Evolutionary conservation across 2,888 invertebrate genomes (phyloP), one percentile per base, ranked within the genome.

Genomic region (Aporophyla lueneburgensis): DNA sequence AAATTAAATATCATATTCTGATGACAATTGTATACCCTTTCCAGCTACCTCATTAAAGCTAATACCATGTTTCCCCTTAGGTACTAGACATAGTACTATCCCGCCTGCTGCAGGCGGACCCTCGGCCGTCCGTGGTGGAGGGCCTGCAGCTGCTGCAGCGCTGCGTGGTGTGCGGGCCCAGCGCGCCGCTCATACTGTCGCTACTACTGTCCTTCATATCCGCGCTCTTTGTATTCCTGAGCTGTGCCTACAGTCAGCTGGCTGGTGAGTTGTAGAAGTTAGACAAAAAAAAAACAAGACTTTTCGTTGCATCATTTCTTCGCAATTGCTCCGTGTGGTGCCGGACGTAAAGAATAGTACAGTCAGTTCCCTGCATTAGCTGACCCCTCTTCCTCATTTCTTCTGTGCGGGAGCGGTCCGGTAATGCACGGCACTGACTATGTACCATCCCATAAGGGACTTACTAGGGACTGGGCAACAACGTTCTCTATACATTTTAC

Each of bases 191-290:
- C 81, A 97, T 99, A 71, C 96, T 98, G 43, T 99, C 99, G 0
- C 97, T 98, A 69, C 94, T 99, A 74, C 96, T 99, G n/a, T 99
- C 99, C 0, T 98, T 99, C 94, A 98, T 99, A 85, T 99, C 99
- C 2, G 98, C 99, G 0, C 97, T 99, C 4, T 99, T 99, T 93
- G 98, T 99, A 49, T 99, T 99, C 95, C 97, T 99, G 40, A 98
- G 98, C 90, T 98, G 98, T 97, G 98, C 98, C 0, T 98, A 98
- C 58, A 98, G 98, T 87, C 98, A 98, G 89, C 97, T 98, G 81
- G 97, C 98, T 0, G 96, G 96, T 96, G 86, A 88, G 89, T 71
- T 53, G 5, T 40, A 21, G 12, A 21, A 16, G 19, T 59, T 46
- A 33, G 33, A 33, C 2, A 27, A 43, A 16, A 43, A 62, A n/a